Evolutionary conservation across 2,888 invertebrate species (phyloP).

Genomic region (Ennomos quercinarius): DNA sequence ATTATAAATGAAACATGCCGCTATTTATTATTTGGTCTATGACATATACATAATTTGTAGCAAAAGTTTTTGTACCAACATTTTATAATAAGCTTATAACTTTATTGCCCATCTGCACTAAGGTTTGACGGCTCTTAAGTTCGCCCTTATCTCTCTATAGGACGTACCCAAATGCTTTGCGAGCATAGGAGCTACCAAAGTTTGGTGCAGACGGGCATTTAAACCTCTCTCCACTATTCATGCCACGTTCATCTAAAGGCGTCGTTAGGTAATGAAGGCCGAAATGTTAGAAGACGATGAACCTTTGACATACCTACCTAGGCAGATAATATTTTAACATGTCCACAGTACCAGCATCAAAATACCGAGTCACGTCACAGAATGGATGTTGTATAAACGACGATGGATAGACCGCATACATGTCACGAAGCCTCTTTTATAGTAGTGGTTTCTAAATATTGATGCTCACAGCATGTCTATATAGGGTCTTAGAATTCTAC

Average conservation of each 20-base stretch:
- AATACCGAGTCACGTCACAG: constrained; percentile 18
- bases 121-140: too few relatives aligned
- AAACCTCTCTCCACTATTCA: background rate
- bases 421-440: constrained; percentile 30
- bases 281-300: constrained; percentile 5
- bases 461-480: constrained; percentile 31
- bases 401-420: constrained; percentile 16
- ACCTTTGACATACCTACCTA: background rate
- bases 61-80: constrained; percentile 12
- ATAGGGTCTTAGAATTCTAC: constrained; percentile 22
- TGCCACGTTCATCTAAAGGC: constrained; percentile 1
- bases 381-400: constrained; percentile 30
- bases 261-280: background rate
- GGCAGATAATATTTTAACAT: background rate
- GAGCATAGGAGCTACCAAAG: too few relatives aligned
- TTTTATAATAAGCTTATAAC: background rate
- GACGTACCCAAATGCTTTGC: too few relatives aligned
- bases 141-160: too few relatives aligned
- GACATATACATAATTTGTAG: constrained; percentile 10
- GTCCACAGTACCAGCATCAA: background rate
- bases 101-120: too few relatives aligned
- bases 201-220: too few relatives aligned
- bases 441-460: constrained; percentile 30
- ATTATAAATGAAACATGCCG: too few relatives aligned
- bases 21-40: too few relatives aligned